Percentiles rank a stretch among this genome's conserved stretches.
phyloP scores from a whole-genome alignment of 2,113 vertebrate genomes.

The Eurypyga helias region DNA sequence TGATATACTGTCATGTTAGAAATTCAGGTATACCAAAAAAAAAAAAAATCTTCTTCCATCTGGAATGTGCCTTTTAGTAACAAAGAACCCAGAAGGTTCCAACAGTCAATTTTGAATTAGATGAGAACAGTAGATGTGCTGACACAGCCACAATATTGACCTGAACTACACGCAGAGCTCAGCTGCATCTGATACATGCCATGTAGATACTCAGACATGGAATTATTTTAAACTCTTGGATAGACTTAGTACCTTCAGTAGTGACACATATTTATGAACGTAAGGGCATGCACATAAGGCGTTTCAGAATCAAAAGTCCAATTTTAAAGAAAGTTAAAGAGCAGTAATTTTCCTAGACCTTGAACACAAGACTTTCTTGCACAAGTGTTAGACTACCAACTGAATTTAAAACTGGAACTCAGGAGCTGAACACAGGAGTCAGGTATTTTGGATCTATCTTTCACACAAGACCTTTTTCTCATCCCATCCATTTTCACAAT shows the following conservation, averaged over 20 bases:
- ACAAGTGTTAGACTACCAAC: not conserved
- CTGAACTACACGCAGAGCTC: not conserved
- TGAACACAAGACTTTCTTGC: not conserved
- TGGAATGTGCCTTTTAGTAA: not conserved
- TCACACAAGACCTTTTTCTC: rapidly evolving
- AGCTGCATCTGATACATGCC: not conserved
- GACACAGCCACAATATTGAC: not conserved
- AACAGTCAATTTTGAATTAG: not conserved
- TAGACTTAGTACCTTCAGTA: not conserved
- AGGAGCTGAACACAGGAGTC: not conserved
- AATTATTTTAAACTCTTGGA: not conserved
- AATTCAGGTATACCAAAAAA: not conserved
- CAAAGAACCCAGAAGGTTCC: not conserved
- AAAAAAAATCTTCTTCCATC: not conserved
- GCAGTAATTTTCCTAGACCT: not conserved
- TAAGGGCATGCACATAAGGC: not conserved
- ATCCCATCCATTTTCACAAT: not conserved
- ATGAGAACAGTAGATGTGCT: not conserved
- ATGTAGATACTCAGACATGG: not conserved
- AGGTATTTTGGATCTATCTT: not conserved
- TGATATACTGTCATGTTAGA: not conserved
- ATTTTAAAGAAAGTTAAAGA: not conserved
- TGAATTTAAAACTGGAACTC: not conserved
- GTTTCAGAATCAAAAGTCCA: not conserved
- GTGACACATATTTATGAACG: not conserved